Base-by-base conservation (phyloP, 2,797 vertebrate genomes). In the Falco peregrinus region DNA sequence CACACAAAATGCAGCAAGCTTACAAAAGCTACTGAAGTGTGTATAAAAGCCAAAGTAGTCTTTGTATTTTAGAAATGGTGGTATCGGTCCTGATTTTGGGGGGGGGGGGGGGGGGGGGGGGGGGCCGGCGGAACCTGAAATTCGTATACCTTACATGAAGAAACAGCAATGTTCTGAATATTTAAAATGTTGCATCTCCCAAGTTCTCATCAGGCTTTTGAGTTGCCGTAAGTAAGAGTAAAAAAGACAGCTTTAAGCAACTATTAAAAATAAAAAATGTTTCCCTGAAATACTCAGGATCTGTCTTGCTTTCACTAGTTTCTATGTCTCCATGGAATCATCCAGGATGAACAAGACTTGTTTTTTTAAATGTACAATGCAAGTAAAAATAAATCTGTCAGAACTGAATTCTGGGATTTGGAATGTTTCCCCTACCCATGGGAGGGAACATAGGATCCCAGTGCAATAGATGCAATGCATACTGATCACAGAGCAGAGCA, bases 361-460 rank as follows among this genome's bases (percentile, higher is more conserved):
- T 54, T 77, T 89, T 84, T 86, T 45, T 5, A 69, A 77, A 84
- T 2, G 16, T 63, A 80, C 63, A 92, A 77, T 45, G 45, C 59
- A 85, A 91, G 78, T 83, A 64, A 95, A 95, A 93, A 89, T 63
- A 74, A 74, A 88, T 83, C 43, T 64, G n/a, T 69, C 76, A 75
- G 76, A 95, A 85, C 5, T 57, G 35, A 83, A 74, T 83, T 83
- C 78, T 70, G 61, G 48, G 53, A 59, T 80, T 86, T 77, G 41
- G 63, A 82, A 48, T 89, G 87, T 53, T 94, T 35, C 47, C 54
- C 43, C 22, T 59, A 41, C 57, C 83, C 70, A 53, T 33, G 78
- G 80, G 77, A 89, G 45, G 41, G 53, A 61, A 68, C 39, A 67
- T 2, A 77, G 69, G 67, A 86, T 71, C 35, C 88, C 6, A 3